Evolutionary conservation across 2,797 vertebrate species (phyloP).

Genomic region (Siniperca undulata): DNA sequence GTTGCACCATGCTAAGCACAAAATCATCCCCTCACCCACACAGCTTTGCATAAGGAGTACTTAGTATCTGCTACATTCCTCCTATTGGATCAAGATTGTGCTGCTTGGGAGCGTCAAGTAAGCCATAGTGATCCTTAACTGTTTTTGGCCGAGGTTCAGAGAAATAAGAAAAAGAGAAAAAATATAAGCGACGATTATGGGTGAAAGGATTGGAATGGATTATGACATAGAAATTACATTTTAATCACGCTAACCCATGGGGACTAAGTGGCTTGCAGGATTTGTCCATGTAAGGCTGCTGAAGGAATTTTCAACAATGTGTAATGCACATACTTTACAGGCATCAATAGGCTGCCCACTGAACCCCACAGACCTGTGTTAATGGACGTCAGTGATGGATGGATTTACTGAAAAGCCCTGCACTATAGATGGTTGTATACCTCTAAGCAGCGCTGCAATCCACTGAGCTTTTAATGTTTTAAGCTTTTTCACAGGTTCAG

Average conservation of each 20-base stretch:
- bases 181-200: constrained; percentile 35
- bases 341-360: constrained; percentile 46
- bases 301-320: constrained; percentile 47
- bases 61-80: constrained; percentile 66
- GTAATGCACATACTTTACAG: constrained; percentile 49
- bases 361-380: constrained; percentile 40
- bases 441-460: constrained; percentile 49
- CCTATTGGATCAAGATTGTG: constrained; percentile 44
- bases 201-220: constrained; percentile 61
- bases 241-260: constrained; percentile 69
- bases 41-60: constrained; percentile 55
- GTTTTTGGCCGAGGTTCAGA: constrained; percentile 43
- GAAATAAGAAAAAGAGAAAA: constrained; percentile 26
- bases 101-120: constrained; percentile 43
- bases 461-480: constrained; percentile 67
- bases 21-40: constrained; percentile 53
- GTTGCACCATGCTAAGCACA: constrained; percentile 64
- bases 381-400: constrained; percentile 58
- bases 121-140: constrained; percentile 42
- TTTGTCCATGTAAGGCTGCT: constrained; percentile 63
- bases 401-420: constrained; percentile 67
- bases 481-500: constrained; percentile 61
- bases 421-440: constrained; percentile 42
- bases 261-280: constrained; percentile 63
- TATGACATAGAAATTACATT: constrained; percentile 68